Conservation (phyloP, 2,888 invertebrate species). For the Quadroppia sp. region DNA sequence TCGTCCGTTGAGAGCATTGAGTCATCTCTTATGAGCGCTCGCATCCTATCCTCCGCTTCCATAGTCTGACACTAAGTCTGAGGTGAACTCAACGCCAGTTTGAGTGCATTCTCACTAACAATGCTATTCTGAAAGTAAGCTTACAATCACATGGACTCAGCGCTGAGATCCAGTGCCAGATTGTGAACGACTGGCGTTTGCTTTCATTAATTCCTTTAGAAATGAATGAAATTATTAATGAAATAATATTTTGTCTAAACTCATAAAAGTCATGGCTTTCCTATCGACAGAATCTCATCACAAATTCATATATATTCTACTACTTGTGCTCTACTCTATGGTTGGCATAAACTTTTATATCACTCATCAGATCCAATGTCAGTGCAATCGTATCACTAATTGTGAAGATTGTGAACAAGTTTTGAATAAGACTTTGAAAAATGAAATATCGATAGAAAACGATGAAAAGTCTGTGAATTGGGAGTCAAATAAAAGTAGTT, state of each 20-base stretch:
- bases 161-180: neutral
- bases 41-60: neutral
- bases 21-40: neutral
- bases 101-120: constrained; percentile 11
- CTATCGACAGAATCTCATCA: constrained; percentile 10
- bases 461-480: neutral
- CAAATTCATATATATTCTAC: constrained; percentile 15
- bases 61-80: neutral
- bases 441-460: neutral
- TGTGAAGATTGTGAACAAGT: constrained; percentile 5
- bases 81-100: neutral
- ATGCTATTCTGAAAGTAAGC: constrained; percentile 5
- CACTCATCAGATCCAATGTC: neutral
- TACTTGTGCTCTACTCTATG: constrained; percentile 15
- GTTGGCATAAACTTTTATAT: constrained; percentile 16
- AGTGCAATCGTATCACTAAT: neutral
- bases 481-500: neutral
- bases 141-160: constrained; percentile 20
- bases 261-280: constrained; percentile 21
- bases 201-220: neutral
- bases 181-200: neutral
- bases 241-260: neutral
- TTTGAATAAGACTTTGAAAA: neutral
- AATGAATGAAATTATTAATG: neutral
- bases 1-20: neutral